Base-by-base conservation (phyloP, 2,113 vertebrate species). In the Chaetodon auriga region DNA sequence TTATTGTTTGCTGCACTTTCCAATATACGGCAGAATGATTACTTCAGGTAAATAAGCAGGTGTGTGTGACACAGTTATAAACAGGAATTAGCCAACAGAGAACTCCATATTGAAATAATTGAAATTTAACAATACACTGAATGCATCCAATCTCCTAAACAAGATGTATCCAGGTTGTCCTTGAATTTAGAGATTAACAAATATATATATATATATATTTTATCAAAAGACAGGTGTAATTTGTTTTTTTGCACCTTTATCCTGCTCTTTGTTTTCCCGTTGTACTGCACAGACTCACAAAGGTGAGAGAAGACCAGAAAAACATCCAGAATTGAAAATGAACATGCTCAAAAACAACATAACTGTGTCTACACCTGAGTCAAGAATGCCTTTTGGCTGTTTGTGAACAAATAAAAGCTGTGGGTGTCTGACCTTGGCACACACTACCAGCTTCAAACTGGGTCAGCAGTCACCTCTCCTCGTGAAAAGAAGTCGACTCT, bases 401-500 rank as follows among this genome's bases (percentile, higher is more conserved):
- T 87, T 90, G 85, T 68, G 92, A 89, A 87, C 87, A 93, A 92
- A 92, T 92, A 86, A 87, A 92, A 91, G 66, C 86, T 71, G 91
- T 91, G 88, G 85, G 90, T 81, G 91, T 90, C 78, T 90, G 93
- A 95, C 93, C 92, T 93, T 93, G 93, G 90, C 84, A 87, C 86
- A 92, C 30, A 79, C 85, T 90, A 91, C 83, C 88, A 79, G 82
- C 87, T 91, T 92, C 93, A 84, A 92, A 93, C 90, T 90, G 90
- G 94, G 90, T 93, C 92, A 92, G 90, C 89, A 88, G 85, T 93
- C 90, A 89, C 88, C 82, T 91, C 68, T 21, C 65, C 85, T 86
- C 25, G 87, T 57, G 68, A 68, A 78, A 89, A 86, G 78, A 38
- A 86, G 86, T 71, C 70, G 65, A 53, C 87, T 90, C 81, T 92